Base-by-base conservation (phyloP, 2,113 vertebrate genomes). In the Triplophysa siluroides region DNA sequence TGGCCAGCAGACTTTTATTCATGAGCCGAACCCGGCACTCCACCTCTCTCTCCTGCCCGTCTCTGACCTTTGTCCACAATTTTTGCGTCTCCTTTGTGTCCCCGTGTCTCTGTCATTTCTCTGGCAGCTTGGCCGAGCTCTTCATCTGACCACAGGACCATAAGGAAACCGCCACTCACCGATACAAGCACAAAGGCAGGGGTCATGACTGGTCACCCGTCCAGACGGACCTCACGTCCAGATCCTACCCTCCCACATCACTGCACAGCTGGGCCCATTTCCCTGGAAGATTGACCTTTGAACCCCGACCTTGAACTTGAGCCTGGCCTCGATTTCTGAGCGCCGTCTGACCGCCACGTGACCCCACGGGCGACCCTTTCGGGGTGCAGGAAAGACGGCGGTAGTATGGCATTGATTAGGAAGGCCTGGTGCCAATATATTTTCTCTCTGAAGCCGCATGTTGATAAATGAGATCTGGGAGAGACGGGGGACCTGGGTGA, bases 221-320 rank as follows among this genome's bases (percentile, higher is more conserved):
- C 87, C 91, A 90, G 91, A 91, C 85, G 86, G 90, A 69, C 76
- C 63, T 52, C 26, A 12, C 64, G 74, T 45, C 78, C 50, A 76
- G 84, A 76, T 85, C 79, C 85, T 91, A 88, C 90, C 86, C 84
- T 88, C 86, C 83, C 83, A 80, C 89, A 86, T 88, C 7, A 47
- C 80, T 81, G 81, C 86, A 76, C 91, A 92, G 90, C 92, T 93
- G 92, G 85, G 85, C 83, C 80, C 74, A 87, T 75, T 85, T 87
- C 85, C 85, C 82, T 83, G 72, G 77, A 62, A 91, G 92, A 87
- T 87, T 91, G 90, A 92, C 92, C 91, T 91, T 89, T 79, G 69
- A 65, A 77, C 76, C 72, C 65, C 92, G 91, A 92, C 92, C 92
- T 92, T 91, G 85, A 92, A 94, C 90, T 91, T 93, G 92, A 92